A percentile compares a stretch with the other conserved stretches of the same genome.
phyloP scores from a whole-genome alignment of 2,888 invertebrate genomes.

The Eristalis tenax region DNA sequence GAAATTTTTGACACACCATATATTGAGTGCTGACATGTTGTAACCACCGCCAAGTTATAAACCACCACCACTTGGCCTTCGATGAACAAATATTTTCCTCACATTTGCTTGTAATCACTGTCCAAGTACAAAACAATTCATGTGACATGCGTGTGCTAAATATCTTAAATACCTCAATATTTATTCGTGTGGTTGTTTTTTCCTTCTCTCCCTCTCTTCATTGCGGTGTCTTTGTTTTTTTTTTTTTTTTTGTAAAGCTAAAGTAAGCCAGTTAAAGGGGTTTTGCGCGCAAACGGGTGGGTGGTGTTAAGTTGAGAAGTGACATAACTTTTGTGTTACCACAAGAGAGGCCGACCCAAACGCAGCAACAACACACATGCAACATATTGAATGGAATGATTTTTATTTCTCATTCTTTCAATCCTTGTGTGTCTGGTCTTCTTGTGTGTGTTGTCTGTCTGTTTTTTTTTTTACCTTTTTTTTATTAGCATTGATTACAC shows the following conservation, averaged over 20 bases:
- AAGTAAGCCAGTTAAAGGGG: slow-evolving; percentile 27
- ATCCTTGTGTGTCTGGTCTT: slow-evolving; percentile 2
- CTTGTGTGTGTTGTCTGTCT: not conserved
- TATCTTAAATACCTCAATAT: slow-evolving; percentile 39
- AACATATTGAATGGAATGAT: slow-evolving; percentile 21
- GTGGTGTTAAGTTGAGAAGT: slow-evolving; percentile 47
- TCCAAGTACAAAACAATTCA: slow-evolving; percentile 43
- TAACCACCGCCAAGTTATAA: not conserved
- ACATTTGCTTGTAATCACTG: slow-evolving; percentile 39
- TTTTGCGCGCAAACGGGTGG: slow-evolving; percentile 31
- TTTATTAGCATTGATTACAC: slow-evolving; percentile 35
- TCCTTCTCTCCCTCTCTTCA: not conserved
- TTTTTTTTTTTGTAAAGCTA: not conserved
- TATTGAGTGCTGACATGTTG: slow-evolving; percentile 8
- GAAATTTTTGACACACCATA: slow-evolving; percentile 21
- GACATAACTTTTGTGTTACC: slow-evolving; percentile 41
- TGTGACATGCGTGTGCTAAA: slow-evolving; percentile 61
- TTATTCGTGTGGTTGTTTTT: not conserved
- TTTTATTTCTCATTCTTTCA: slow-evolving; percentile 3
- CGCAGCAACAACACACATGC: not conserved
- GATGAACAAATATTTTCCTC: slow-evolving; percentile 13
- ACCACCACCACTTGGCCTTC: slow-evolving; percentile 27
- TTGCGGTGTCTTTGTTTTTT: not conserved
- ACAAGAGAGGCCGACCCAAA: not conserved
- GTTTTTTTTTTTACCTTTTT: not conserved